Conservation (phyloP, 2,113 vertebrate genomes). For the Syngnathus floridae region DNA sequence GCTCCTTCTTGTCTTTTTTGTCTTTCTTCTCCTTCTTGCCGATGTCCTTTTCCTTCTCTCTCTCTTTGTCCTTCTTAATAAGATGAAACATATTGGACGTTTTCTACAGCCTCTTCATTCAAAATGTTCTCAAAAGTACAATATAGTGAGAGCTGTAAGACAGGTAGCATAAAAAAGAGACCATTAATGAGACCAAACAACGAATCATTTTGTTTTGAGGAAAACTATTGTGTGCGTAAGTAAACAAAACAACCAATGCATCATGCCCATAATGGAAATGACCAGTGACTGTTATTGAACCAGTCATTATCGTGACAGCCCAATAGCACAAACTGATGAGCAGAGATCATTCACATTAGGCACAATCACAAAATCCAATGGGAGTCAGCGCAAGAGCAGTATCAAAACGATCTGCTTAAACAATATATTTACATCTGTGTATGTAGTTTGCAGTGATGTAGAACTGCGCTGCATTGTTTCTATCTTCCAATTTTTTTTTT, state of each 20-base stretch:
- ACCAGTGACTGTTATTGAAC: neutral
- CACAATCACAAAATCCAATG: neutral
- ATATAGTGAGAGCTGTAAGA: constrained; percentile 12
- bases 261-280: neutral
- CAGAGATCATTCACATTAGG: neutral
- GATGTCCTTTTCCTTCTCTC: constrained; percentile 79
- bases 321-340: neutral
- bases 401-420: neutral
- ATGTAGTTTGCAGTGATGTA: too few relatives aligned
- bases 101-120: neutral
- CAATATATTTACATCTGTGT: neutral
- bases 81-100: constrained; percentile 76
- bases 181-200: neutral
- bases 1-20: constrained; percentile 90
- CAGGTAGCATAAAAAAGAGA: neutral
- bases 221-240: neutral
- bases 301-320: neutral
- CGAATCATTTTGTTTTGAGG: neutral
- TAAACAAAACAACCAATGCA: neutral
- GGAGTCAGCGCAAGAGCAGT: neutral
- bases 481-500: too few relatives aligned
- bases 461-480: neutral
- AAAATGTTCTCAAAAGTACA: constrained; percentile 1
- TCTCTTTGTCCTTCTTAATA: constrained; percentile 91
- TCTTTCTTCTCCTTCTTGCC: constrained; percentile 87